Percentiles rank a stretch among this genome's conserved stretches.
phyloP scores from a whole-genome alignment of 2,797 vertebrate genomes.

The Phaenicophaeus curvirostris region DNA sequence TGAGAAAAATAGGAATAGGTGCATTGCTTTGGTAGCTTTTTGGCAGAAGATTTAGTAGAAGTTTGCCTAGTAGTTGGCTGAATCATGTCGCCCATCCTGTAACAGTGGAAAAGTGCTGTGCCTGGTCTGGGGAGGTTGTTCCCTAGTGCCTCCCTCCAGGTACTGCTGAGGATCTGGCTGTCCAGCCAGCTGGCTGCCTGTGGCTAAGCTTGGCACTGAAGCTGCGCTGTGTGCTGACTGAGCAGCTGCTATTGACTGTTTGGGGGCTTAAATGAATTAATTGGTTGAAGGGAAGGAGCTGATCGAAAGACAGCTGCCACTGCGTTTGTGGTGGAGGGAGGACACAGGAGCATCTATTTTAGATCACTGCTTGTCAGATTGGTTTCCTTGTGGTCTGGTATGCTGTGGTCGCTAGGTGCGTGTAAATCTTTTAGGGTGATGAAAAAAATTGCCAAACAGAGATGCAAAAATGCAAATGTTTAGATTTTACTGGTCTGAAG shows the following conservation, averaged over 20 bases:
- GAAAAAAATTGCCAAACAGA: slow-evolving; percentile 1
- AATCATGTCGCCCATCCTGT: background rate
- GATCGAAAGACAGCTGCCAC: background rate
- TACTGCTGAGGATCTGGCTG: background rate
- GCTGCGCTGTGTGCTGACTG: fast-evolving
- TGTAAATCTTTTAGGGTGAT: background rate
- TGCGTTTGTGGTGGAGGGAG: fast-evolving
- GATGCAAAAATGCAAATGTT: slow-evolving; percentile 46
- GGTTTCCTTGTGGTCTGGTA: background rate
- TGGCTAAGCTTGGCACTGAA: background rate
- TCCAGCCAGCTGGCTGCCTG: background rate
- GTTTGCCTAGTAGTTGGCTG: background rate
- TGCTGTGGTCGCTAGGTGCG: fast-evolving
- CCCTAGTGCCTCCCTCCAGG: too few species aligned
- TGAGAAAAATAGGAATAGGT: background rate
- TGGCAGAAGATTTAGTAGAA: background rate
- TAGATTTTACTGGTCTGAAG: slow-evolving; percentile 6
- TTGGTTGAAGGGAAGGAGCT: background rate
- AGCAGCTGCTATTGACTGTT: background rate
- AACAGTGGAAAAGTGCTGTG: background rate
- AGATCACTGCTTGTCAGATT: background rate
- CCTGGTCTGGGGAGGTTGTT: background rate
- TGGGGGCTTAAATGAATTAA: background rate
- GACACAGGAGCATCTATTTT: background rate
- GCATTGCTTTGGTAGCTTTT: background rate